Percentiles rank a stretch among this genome's conserved stretches.
These are phyloP conservation scores for Cichladusa arquata DNA, from an alignment of 2,113 vertebrate species.

Conservation along the genomic window DNA sequence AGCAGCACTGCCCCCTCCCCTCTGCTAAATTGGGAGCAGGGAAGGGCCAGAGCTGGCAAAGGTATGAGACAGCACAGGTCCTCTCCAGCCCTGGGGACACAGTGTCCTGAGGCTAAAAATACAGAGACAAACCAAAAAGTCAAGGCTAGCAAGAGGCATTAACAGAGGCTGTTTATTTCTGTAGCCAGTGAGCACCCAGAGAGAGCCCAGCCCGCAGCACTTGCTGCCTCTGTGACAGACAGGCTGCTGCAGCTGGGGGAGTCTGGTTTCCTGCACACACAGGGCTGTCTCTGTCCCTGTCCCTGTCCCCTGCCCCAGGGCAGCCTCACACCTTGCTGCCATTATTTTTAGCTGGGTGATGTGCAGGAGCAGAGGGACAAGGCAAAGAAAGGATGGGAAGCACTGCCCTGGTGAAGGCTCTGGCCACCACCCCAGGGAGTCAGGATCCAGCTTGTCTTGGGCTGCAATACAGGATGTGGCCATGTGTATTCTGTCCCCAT, in stretches of 20 bases:
- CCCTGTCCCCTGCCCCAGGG: neutral
- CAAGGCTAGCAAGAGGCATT: neutral
- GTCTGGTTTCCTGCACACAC: neutral
- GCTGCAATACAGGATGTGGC: too few species aligned
- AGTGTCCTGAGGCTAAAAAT: conserved; percentile 51
- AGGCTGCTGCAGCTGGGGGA: conserved; percentile 41
- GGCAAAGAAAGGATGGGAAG: neutral
- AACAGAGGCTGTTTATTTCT: conserved; percentile 21
- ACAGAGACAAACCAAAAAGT: neutral
- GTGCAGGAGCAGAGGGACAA: neutral
- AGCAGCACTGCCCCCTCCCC: neutral
- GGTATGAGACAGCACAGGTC: neutral
- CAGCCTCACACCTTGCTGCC: neutral
- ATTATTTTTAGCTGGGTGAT: neutral
- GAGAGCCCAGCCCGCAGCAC: neutral
- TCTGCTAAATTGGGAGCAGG: neutral
- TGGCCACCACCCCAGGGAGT: neutral
- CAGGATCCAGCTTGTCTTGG: too few species aligned
- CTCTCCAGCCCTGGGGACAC: neutral
- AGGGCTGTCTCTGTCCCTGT: neutral
- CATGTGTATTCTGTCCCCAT: too few species aligned
- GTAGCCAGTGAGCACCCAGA: neutral
- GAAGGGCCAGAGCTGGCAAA: neutral
- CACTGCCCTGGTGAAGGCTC: neutral
- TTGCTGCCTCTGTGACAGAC: neutral